Conservation (phyloP, 2,113 vertebrate species). For the Clarias macrocephalus region DNA sequence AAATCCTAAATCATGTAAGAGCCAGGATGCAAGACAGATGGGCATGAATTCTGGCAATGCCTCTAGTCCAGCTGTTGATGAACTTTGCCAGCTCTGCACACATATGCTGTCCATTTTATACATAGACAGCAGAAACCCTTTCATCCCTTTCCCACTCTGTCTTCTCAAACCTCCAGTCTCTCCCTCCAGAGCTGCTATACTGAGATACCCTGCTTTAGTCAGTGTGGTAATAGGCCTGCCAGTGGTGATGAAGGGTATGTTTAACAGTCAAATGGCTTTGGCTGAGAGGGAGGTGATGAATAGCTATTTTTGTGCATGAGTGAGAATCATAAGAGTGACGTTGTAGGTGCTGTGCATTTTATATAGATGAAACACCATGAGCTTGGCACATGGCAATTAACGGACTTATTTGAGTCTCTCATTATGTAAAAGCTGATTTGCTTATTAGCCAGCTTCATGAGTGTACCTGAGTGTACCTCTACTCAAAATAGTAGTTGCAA, state of each 20-base stretch:
- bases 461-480: conserved; percentile 6
- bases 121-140: conserved; percentile 47
- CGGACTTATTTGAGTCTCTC: conserved; percentile 34
- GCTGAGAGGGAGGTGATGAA: conserved; percentile 51
- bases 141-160: conserved; percentile 20
- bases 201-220: conserved; percentile 46
- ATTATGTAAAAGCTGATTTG: conserved; percentile 44
- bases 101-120: conserved; percentile 45
- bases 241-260: conserved; percentile 56
- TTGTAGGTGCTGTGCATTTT: conserved; percentile 42
- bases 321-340: conserved; percentile 52
- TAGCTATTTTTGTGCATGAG: conserved; percentile 44
- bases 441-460: conserved; percentile 43
- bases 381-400: conserved; percentile 37
- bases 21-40: conserved; percentile 39
- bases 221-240: conserved; percentile 54
- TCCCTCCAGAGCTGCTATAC: conserved; percentile 33
- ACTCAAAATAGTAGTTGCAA: conserved; percentile 16
- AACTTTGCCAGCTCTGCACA: conserved; percentile 37
- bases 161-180: conserved; percentile 30
- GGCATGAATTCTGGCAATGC: conserved; percentile 55
- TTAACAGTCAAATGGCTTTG: conserved; percentile 53
- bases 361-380: conserved; percentile 30
- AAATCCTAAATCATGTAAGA: conserved; percentile 12
- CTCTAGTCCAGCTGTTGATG: conserved; percentile 63